These are phyloP conservation scores for Apomyelois bistriatella DNA, from an alignment of 2,888 invertebrate species.

Conservation along the genomic window DNA sequence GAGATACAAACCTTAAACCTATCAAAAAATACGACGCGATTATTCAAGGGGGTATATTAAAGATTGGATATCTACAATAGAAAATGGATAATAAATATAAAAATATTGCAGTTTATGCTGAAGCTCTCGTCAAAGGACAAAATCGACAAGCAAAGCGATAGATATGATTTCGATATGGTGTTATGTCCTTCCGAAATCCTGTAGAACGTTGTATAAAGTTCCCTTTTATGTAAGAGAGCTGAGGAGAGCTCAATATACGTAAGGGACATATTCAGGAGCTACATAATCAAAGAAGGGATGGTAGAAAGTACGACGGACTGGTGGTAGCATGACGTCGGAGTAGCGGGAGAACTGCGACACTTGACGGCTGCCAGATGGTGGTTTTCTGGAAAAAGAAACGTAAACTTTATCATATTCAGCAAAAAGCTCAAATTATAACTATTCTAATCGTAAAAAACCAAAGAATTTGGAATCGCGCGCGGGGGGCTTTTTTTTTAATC, in stretches of 20 bases:
- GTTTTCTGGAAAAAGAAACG: constrained; percentile 50
- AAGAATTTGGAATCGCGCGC: too few relatives aligned
- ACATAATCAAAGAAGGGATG: constrained; percentile 59
- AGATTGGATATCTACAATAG: constrained; percentile 59
- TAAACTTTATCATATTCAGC: too few relatives aligned
- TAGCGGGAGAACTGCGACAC: constrained; percentile 73
- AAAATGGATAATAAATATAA: constrained; percentile 58
- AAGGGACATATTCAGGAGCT: constrained; percentile 57
- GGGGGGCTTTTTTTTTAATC: too few relatives aligned
- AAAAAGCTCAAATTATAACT: too few relatives aligned
- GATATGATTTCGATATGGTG: constrained; percentile 74
- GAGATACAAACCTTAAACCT: constrained; percentile 53
- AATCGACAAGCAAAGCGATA: constrained; percentile 53
- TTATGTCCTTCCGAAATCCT: constrained; percentile 29
- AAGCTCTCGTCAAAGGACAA: constrained; percentile 36
- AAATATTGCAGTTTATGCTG: constrained; percentile 50
- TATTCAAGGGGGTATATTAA: constrained; percentile 52
- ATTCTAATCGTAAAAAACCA: too few relatives aligned
- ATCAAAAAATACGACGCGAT: constrained; percentile 68
- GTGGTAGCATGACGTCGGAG: constrained; percentile 69
- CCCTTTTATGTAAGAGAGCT: constrained; percentile 34
- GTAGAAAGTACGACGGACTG: constrained; percentile 57
- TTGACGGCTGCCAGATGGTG: constrained; percentile 63
- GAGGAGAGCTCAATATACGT: constrained; percentile 53
- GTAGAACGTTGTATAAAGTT: constrained; percentile 37